Evolutionary conservation across 2,888 invertebrate species (phyloP).

Genomic region (Ernsta delagoae): DNA sequence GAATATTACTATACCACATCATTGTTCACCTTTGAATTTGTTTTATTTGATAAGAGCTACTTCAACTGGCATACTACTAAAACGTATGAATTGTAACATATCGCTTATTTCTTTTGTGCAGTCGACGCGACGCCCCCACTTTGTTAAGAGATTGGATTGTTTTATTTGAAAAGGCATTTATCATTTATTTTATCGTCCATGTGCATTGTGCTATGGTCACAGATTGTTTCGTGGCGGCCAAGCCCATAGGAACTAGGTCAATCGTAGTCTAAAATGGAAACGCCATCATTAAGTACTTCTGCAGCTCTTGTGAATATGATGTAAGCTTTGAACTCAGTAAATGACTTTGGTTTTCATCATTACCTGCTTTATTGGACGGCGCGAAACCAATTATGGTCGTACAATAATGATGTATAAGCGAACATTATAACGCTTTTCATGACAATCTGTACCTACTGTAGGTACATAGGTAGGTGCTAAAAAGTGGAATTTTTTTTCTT

Average conservation of each 20-base stretch:
- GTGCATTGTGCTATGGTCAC: slow-evolving; percentile 62
- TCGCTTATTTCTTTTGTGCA: slow-evolving; percentile 70
- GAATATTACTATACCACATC: slow-evolving; percentile 60
- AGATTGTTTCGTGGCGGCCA: slow-evolving; percentile 66
- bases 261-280: slow-evolving; percentile 70
- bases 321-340: slow-evolving; percentile 61
- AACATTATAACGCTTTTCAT: too few relatives aligned
- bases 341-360: slow-evolving; percentile 58
- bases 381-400: slow-evolving; percentile 61
- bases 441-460: too few relatives aligned
- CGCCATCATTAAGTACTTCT: slow-evolving; percentile 38
- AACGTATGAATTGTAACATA: slow-evolving; percentile 70
- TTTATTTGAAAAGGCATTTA: slow-evolving; percentile 58
- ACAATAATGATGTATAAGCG: slow-evolving; percentile 52
- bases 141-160: slow-evolving; percentile 70
- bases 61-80: slow-evolving; percentile 64
- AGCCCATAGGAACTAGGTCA: slow-evolving; percentile 69
- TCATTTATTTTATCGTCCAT: slow-evolving; percentile 54
- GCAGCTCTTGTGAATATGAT: slow-evolving; percentile 61
- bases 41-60: slow-evolving; percentile 80
- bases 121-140: slow-evolving; percentile 65
- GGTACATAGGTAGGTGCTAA: too few relatives aligned
- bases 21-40: slow-evolving; percentile 80
- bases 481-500: too few relatives aligned
- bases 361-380: slow-evolving; percentile 59